Evolutionary conservation across 2,888 invertebrate genomes (phyloP).

Genomic region (Sarcophaga variegata): DNA sequence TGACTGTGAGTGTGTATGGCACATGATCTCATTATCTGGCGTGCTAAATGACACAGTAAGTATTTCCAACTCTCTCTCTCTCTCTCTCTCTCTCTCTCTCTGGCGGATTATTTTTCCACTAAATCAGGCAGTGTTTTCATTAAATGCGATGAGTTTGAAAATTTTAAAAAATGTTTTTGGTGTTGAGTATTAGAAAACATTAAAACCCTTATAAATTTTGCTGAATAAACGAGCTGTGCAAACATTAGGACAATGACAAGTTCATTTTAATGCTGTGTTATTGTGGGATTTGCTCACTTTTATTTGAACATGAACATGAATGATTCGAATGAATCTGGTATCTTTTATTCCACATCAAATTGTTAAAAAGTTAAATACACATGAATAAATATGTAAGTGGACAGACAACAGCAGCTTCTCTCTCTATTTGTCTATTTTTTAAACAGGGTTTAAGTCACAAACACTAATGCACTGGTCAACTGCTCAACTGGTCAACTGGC

Average conservation of each 20-base stretch:
- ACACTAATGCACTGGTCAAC: conserved; percentile 31
- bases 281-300: no score
- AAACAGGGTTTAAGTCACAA: conserved; percentile 22
- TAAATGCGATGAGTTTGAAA: conserved; percentile 40
- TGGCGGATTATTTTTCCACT: background rate
- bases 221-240: conserved; percentile 12
- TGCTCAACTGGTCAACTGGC: background rate
- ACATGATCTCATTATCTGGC: conserved; percentile 5
- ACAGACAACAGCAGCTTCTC: conserved; percentile 15
- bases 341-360: conserved; percentile 7
- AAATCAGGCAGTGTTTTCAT: conserved; percentile 18
- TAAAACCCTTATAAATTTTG: conserved; percentile 16
- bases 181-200: background rate
- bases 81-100: no score
- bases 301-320: no score
- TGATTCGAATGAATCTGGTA: background rate
- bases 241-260: conserved; percentile 31
- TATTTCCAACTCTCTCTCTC: background rate
- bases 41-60: conserved; percentile 8
- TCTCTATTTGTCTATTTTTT: background rate
- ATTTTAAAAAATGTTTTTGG: conserved; percentile 19
- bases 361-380: conserved; percentile 46
- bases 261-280: conserved; percentile 2
- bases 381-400: conserved; percentile 17
- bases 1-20: no score